Base-by-base conservation (phyloP, 2,888 invertebrate genomes). In the Urechis unicinctus region DNA sequence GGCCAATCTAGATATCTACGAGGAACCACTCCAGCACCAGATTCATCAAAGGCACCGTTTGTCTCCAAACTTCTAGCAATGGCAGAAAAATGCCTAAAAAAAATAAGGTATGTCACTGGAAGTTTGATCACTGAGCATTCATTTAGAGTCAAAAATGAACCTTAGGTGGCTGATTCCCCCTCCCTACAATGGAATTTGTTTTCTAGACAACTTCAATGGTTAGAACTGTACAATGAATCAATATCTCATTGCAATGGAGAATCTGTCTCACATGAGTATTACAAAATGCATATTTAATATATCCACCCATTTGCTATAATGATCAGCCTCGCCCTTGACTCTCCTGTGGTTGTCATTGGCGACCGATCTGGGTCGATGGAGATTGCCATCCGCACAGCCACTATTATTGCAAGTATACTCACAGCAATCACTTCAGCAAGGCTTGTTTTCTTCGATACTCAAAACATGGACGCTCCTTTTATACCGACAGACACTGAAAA, bases 321-420 rank as follows among this genome's bases (percentile, higher is more conserved):
- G n/a, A n/a, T n/a, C 46, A 58, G 56, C 31, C 59, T 76, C 26
- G 65, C 69, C 1, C 57, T 78, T 43, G 75, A 75, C 50, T 58
- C 70, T 0, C 78, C 78, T 0, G 68, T 78, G 28, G 73, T 74
- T 30, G 75, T 78, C n/a, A 67, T 77, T 25, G 78, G 77, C 3
- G 78, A 78, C 63, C 72, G 72, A 9, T 75, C 75, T 1, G 66
- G 68, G 0, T 74, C 74, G n/a, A 78, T 78, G 78, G 66, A 70
- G 31, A 70, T 78, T 21, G 77, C 78, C 28, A 74, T 78, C 47
- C 60, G 70, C 26, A 78, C 75, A 9, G 70, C 73, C 48, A 73
- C 77, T 22, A 78, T 78, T 59, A 73, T 78, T 31, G 72, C 75
- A 25, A 72, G 74, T 41, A 62, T 78, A n/a, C 60, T 78, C 21